These are phyloP conservation scores for Perca flavescens DNA, from an alignment of 2,113 vertebrate species.

Conservation along the genomic window DNA sequence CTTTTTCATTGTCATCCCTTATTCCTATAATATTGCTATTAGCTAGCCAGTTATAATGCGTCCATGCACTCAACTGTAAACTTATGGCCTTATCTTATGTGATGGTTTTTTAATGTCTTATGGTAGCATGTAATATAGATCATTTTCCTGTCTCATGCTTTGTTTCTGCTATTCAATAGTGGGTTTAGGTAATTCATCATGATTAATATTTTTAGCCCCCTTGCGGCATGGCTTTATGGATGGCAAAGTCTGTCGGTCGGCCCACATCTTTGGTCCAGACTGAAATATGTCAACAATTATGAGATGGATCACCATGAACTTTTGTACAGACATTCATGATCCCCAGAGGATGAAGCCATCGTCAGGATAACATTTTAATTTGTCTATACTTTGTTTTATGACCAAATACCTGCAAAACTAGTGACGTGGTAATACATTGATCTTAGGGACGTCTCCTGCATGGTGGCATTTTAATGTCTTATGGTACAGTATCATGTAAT, in stretches of 20 bases:
- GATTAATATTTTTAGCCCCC: neutral
- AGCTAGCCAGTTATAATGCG: neutral
- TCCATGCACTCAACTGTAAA: constrained; percentile 11
- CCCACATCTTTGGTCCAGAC: neutral
- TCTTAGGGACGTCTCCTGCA: neutral
- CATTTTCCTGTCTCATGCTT: neutral
- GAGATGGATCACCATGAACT: neutral
- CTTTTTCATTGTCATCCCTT: neutral
- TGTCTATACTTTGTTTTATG: too few species aligned
- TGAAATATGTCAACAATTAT: neutral
- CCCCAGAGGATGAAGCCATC: constrained; percentile 14
- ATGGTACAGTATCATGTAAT: neutral
- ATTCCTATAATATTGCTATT: neutral
- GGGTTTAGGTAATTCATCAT: neutral
- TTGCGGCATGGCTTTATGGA: neutral
- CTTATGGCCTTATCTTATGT: neutral
- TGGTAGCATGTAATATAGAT: constrained; percentile 7
- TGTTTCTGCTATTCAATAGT: neutral
- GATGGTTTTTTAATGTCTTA: constrained; percentile 24
- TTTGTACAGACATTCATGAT: neutral
- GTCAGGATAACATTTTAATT: too few species aligned
- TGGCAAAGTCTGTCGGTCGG: neutral
- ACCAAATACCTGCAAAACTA: too few species aligned
- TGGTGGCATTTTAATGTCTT: neutral
- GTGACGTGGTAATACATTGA: too few species aligned